Percentiles rank a stretch among this genome's conserved stretches.
These are phyloP conservation scores for Oligia fasciuncula DNA, from an alignment of 2,888 invertebrate genomes.

Conservation along the genomic window DNA sequence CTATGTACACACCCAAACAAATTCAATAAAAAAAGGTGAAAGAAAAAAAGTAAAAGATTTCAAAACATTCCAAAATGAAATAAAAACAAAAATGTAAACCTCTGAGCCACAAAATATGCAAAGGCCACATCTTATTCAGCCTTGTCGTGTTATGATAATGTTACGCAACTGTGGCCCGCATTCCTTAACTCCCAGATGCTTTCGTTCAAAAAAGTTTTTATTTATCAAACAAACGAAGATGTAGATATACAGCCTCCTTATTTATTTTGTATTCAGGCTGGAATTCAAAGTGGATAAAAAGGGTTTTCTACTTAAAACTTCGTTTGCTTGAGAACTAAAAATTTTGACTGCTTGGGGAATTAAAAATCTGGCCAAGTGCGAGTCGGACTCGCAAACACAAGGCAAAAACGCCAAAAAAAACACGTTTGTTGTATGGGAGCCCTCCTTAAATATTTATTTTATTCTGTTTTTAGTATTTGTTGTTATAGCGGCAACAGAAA, in stretches of 20 bases:
- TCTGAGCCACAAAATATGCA: conserved; percentile 44
- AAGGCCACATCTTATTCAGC: conserved; percentile 54
- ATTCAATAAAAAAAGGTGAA: neutral
- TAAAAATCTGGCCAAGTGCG: conserved; percentile 4
- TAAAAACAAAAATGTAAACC: conserved; percentile 41
- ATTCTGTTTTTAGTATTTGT: too few relatives aligned
- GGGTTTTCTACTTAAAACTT: conserved; percentile 38
- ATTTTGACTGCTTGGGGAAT: conserved; percentile 1
- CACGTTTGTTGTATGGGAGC: too few relatives aligned
- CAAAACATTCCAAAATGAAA: conserved; percentile 27
- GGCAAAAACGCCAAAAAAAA: too few relatives aligned
- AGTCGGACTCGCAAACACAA: too few relatives aligned
- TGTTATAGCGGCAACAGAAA: too few relatives aligned
- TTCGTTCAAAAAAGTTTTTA: conserved; percentile 55
- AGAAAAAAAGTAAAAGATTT: conserved; percentile 24
- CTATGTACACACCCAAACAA: neutral
- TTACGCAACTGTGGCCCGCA: conserved; percentile 64
- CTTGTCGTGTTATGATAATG: conserved; percentile 65
- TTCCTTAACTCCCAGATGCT: conserved; percentile 52
- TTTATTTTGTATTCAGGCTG: conserved; percentile 28
- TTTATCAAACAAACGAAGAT: conserved; percentile 45
- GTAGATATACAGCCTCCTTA: conserved; percentile 18
- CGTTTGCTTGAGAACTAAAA: conserved; percentile 23
- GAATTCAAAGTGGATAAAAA: conserved; percentile 37
- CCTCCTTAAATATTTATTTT: too few relatives aligned